These are phyloP conservation scores for Pyxicephalus adspersus DNA, from an alignment of 2,113 vertebrate genomes.

Conservation along the genomic window DNA sequence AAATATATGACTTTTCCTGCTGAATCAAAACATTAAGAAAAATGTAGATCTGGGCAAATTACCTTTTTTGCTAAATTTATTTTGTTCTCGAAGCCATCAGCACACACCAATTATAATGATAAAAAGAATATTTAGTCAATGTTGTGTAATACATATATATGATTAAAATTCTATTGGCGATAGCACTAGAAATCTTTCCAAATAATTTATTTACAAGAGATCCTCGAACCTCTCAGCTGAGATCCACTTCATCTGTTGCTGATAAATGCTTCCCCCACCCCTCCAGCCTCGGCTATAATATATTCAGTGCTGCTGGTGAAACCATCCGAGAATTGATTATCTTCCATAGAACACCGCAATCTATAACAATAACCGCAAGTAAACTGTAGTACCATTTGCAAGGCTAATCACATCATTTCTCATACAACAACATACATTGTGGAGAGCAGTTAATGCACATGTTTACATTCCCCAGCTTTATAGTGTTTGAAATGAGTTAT, in stretches of 20 bases:
- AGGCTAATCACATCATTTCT: slow-evolving; percentile 18
- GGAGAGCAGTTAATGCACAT: not conserved
- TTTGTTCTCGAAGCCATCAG: too few relatives aligned
- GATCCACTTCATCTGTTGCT: slow-evolving; percentile 10
- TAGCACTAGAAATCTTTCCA: not conserved
- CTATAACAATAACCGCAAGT: slow-evolving; percentile 37
- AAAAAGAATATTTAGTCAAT: too few relatives aligned
- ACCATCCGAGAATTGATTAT: slow-evolving; percentile 32
- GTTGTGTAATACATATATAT: too few relatives aligned
- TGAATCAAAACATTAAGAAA: not conserved
- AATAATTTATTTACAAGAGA: slow-evolving; percentile 1
- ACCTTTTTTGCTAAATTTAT: not conserved
- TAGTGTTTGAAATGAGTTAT: slow-evolving; percentile 2
- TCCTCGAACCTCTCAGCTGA: not conserved
- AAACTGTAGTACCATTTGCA: slow-evolving; percentile 17
- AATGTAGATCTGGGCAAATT: not conserved
- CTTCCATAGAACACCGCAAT: slow-evolving; percentile 29
- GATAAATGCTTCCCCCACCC: not conserved
- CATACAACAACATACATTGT: slow-evolving; percentile 13
- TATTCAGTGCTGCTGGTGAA: slow-evolving; percentile 12
- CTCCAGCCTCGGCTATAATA: slow-evolving; percentile 1
- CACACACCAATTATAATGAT: too few relatives aligned
- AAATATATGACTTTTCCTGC: too few relatives aligned
- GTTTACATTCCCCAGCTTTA: slow-evolving; percentile 10
- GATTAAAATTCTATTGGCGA: too few relatives aligned